Base-by-base conservation (phyloP, 2,113 vertebrate genomes). In the Ammospiza caudacuta region DNA sequence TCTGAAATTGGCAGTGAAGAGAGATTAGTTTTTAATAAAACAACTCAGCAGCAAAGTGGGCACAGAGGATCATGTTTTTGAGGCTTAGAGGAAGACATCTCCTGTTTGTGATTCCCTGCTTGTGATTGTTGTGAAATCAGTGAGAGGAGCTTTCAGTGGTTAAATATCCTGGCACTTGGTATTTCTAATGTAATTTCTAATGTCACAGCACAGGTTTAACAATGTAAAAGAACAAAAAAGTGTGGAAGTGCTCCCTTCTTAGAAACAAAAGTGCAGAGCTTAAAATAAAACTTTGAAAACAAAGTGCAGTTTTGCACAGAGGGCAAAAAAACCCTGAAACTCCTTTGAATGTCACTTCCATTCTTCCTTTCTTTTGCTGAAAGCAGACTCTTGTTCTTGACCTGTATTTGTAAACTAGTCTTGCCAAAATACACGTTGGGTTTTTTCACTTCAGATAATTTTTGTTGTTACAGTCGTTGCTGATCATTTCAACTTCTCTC, bases 11-110 rank as follows among this genome's bases (percentile, higher is more conserved):
- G 82, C 33, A 52, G 29, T 35, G 70, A 82, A 68, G 54, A 57
- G 66, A 92, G 35, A 81, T 93, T 96, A 39, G 73, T 87, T 97
- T 88, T 92, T 95, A 95, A 79, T 94, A 87, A 97, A 95, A 77
- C 31, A 95, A 87, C 84, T 97, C 95, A 96, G 97, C 97, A 97
- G 97, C 96, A 96, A 97, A 97, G 93, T 97, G 91, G 74, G 85
- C 74, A 94, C 76, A 95, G 83, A 96, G 87, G 79, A 61, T 78
- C 54, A 15, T 70, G 64, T 87, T 78, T 84, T 89, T 0, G 9
- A 96, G 92, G 87, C 72, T 81, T 70, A 29, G 79, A 91, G 75
- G 18, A 51, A 46, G 46, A 67, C 44, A 51, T 86, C 29, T 81
- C 62, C 46, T 79, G 37, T 90, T 83, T 61, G 87, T 81, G 88